A percentile compares a stretch with the other conserved stretches of the same genome.
Conservation (phyloP, 2,888 invertebrate genomes). For the Anodontia alba region DNA sequence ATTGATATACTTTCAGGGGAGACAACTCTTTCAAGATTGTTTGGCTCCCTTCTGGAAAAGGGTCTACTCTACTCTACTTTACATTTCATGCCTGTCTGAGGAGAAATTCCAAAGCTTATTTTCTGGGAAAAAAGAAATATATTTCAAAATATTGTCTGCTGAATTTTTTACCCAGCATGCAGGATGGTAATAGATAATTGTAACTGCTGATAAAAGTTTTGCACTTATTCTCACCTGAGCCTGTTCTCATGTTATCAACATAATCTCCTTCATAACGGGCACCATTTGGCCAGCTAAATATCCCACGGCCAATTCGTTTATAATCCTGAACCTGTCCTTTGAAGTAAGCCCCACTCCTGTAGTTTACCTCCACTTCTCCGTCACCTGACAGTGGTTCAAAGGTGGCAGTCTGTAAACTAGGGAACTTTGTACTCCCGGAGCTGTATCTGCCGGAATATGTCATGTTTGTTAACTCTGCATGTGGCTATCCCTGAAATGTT, state of each 20-base stretch:
- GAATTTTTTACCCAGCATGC: no score
- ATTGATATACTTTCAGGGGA: no score
- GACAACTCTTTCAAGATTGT: no score
- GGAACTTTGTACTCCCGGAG: constrained; percentile 30
- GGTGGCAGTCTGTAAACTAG: constrained; percentile 64
- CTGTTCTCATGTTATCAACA: constrained; percentile 79
- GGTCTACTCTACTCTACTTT: no score
- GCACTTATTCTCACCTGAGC: constrained; percentile 81
- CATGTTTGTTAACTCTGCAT: not conserved
- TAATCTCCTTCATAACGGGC: constrained; percentile 83
- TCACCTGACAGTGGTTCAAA: constrained; percentile 62
- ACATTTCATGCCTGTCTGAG: no score
- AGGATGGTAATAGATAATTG: no score
- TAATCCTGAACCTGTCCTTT: constrained; percentile 77
- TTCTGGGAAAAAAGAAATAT: no score
- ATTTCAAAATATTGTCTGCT: no score
- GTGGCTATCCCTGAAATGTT: no score
- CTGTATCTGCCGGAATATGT: not conserved
- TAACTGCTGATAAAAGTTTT: no score
- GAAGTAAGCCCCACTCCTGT: constrained; percentile 81
- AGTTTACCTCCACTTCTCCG: constrained; percentile 68
- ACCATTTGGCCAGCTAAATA: constrained; percentile 84
- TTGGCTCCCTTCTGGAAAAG: no score
- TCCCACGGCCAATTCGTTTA: constrained; percentile 79
- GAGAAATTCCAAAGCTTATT: no score